phyloP scores from a whole-genome alignment of 2,113 vertebrate species.

The Macroglossus sobrinus region DNA sequence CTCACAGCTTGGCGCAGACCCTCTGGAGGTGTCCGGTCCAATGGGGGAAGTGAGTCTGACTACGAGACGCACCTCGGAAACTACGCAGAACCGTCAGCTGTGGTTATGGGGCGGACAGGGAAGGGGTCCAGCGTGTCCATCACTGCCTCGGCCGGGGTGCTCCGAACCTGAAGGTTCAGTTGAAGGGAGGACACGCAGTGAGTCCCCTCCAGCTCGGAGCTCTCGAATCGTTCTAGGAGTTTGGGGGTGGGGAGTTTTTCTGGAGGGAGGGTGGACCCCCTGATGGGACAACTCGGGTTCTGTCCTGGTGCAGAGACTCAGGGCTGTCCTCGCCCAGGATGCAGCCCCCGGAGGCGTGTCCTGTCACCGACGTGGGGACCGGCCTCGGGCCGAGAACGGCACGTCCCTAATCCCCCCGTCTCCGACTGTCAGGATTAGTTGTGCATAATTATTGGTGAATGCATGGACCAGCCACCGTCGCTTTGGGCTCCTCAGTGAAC shows the following conservation, averaged over 20 bases:
- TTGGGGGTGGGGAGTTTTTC: not conserved
- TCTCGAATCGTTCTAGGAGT: not conserved
- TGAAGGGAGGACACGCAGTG: fast-evolving
- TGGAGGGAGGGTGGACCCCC: not conserved
- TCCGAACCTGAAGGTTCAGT: fast-evolving
- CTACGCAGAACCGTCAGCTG: fast-evolving
- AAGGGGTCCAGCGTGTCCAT: fast-evolving
- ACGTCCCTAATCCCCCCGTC: fast-evolving
- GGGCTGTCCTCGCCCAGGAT: not conserved
- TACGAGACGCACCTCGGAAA: not conserved
- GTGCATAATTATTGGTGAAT: too few species aligned
- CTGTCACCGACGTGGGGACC: not conserved
- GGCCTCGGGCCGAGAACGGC: not conserved
- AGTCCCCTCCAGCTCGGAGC: not conserved
- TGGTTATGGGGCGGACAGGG: not conserved
- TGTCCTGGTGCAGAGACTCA: not conserved
- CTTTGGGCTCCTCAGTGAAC: not conserved
- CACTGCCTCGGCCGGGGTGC: fast-evolving
- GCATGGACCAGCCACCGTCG: not conserved
- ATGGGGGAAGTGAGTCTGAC: too few species aligned
- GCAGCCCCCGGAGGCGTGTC: not conserved
- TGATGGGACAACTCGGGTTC: not conserved
- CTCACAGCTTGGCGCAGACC: not conserved
- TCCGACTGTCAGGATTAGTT: not conserved
- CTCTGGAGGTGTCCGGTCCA: not conserved